Conservation (phyloP, 2,113 vertebrate genomes). For the Aphelocoma coerulescens region DNA sequence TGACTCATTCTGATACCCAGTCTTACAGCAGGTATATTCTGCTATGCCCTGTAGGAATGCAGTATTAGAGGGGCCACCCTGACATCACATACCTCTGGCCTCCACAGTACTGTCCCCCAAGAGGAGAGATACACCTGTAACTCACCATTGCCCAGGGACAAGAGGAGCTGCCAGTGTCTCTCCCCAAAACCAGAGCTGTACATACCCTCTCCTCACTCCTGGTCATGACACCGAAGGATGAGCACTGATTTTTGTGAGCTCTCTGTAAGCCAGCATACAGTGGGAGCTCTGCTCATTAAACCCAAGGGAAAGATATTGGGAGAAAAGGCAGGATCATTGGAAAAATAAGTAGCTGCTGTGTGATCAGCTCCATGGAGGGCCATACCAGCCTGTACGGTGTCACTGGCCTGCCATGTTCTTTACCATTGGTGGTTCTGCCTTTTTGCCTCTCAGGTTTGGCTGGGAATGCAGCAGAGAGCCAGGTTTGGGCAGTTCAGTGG, state of each 20-base stretch:
- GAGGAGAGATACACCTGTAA: background rate
- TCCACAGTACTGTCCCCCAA: background rate
- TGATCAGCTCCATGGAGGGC: background rate
- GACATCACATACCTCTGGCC: background rate
- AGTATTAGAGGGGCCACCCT: background rate
- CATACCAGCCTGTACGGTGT: rapidly evolving
- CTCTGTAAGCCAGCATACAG: background rate
- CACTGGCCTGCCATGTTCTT: background rate
- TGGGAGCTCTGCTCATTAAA: background rate
- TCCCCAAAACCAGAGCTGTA: background rate
- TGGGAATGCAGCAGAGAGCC: background rate
- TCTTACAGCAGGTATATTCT: background rate
- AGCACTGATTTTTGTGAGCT: background rate
- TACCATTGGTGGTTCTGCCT: background rate
- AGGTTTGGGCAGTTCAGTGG: background rate
- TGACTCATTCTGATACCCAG: background rate
- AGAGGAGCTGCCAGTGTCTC: background rate
- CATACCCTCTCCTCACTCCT: background rate
- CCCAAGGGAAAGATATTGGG: background rate
- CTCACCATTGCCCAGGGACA: background rate
- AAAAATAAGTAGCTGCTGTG: background rate
- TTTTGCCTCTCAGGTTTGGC: background rate
- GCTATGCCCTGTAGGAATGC: background rate
- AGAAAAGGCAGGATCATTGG: background rate
- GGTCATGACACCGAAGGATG: background rate